Evolutionary conservation across 2,888 invertebrate species (phyloP).

Genomic region (Thecophora atra): DNA sequence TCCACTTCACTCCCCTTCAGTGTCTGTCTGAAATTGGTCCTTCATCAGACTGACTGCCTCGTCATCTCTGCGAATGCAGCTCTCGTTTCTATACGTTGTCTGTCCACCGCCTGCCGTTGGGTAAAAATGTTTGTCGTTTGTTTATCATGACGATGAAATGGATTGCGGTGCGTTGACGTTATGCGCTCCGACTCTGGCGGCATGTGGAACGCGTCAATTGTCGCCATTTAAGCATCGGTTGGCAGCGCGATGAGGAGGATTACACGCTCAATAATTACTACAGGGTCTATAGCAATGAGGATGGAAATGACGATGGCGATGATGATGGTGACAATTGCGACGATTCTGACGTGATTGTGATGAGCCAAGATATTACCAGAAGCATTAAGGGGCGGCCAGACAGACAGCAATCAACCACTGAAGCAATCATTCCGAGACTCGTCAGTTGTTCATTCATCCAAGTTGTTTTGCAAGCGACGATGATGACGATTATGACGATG

Average conservation of each 20-base stretch:
- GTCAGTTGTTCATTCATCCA: background rate
- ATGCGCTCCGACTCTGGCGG: background rate
- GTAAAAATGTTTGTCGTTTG: background rate
- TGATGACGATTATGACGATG: background rate
- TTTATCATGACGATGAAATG: background rate
- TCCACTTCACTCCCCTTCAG: background rate
- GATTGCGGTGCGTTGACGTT: background rate
- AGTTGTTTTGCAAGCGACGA: background rate
- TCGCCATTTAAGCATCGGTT: conserved; percentile 34
- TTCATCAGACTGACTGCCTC: conserved; percentile 4
- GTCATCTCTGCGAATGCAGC: background rate
- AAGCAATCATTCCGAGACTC: background rate
- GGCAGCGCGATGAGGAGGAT: conserved; percentile 34
- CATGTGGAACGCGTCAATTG: conserved; percentile 39
- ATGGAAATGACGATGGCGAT: background rate
- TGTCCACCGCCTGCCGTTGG: background rate
- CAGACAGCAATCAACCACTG: background rate
- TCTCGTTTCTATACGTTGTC: background rate
- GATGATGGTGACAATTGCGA: background rate
- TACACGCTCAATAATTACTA: conserved; percentile 36
- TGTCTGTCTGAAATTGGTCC: conserved; percentile 9
- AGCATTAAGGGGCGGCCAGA: background rate
- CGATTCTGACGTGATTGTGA: background rate
- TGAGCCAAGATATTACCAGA: background rate
- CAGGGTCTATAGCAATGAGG: conserved; percentile 14